A percentile compares a stretch with the other conserved stretches of the same genome.
These are phyloP conservation scores for Muscidifurax raptorellus DNA, from an alignment of 1,140 invertebrate genomes.

Conservation along the genomic window DNA sequence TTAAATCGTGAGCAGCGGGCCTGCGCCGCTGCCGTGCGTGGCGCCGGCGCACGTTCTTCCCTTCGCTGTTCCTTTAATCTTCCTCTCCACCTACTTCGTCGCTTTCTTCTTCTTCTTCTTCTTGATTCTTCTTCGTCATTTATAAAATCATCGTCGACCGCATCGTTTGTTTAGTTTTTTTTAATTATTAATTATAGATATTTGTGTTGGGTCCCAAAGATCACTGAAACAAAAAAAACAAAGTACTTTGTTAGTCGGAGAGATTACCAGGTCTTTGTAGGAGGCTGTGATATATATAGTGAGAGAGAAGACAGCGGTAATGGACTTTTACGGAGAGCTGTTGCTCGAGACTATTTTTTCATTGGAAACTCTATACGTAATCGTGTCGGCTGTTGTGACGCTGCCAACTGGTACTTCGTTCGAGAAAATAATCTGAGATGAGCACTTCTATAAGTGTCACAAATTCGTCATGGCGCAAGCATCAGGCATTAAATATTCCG, in stretches of 20 bases:
- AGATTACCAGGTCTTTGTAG: too few relatives aligned
- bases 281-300: too few relatives aligned
- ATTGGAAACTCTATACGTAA: background rate
- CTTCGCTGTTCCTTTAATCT: slow-evolving; percentile 51
- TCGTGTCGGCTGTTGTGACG: background rate
- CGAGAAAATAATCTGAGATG: too few relatives aligned
- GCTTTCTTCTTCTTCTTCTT: slow-evolving; percentile 2
- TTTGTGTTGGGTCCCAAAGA: slow-evolving; percentile 73
- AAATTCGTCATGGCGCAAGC: background rate
- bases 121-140: slow-evolving; percentile 62
- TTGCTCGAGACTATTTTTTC: background rate
- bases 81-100: slow-evolving; percentile 16
- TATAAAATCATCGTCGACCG: slow-evolving; percentile 74
- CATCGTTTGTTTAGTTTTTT: slow-evolving; percentile 65
- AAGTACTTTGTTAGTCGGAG: slow-evolving; percentile 9
- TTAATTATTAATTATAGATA: slow-evolving; percentile 75
- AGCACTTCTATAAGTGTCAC: background rate
- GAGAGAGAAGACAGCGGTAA: background rate
- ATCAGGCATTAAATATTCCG: background rate
- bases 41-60: slow-evolving; percentile 50
- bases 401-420: background rate
- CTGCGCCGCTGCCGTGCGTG: slow-evolving; percentile 49
- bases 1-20: slow-evolving; percentile 42
- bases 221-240: slow-evolving; percentile 73
- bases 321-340: background rate